A percentile compares a stretch with the other conserved stretches of the same genome.
phyloP scores from a whole-genome alignment of 2,888 invertebrate species.

The Fragum sueziense region DNA sequence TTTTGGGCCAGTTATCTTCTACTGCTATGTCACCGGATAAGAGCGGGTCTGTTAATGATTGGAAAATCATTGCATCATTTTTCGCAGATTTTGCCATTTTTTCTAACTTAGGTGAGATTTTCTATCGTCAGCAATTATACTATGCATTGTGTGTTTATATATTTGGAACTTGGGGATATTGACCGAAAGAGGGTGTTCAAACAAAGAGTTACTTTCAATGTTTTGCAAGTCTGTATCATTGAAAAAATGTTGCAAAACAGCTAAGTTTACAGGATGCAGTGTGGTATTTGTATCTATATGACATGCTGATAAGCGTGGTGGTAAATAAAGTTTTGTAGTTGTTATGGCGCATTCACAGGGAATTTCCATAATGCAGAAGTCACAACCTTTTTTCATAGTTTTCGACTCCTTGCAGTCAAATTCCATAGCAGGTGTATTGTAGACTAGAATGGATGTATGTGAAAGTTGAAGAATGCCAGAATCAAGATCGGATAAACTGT shows the following conservation, averaged over 20 bases:
- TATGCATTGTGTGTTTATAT: constrained; percentile 23
- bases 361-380: constrained; percentile 28
- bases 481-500: background rate
- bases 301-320: constrained; percentile 29
- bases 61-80: constrained; percentile 25
- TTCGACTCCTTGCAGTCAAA: constrained; percentile 25
- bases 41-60: constrained; percentile 32
- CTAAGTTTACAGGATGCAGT: constrained; percentile 43
- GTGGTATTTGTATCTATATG: constrained; percentile 12
- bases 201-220: constrained; percentile 21
- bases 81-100: constrained; percentile 31
- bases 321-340: constrained; percentile 19
- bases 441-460: constrained; percentile 19
- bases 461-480: background rate
- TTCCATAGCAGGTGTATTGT: constrained; percentile 9
- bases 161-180: constrained; percentile 18
- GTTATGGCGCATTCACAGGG: constrained; percentile 36
- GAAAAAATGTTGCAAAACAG: constrained; percentile 41
- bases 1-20: constrained; percentile 12
- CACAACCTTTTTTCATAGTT: constrained; percentile 24
- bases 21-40: constrained; percentile 22
- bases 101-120: constrained; percentile 24
- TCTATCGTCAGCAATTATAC: constrained; percentile 19
- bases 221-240: background rate
- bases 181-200: constrained; percentile 11